Evolutionary conservation across 2,797 vertebrate species (phyloP).

Genomic region (Pitangus sulphuratus): DNA sequence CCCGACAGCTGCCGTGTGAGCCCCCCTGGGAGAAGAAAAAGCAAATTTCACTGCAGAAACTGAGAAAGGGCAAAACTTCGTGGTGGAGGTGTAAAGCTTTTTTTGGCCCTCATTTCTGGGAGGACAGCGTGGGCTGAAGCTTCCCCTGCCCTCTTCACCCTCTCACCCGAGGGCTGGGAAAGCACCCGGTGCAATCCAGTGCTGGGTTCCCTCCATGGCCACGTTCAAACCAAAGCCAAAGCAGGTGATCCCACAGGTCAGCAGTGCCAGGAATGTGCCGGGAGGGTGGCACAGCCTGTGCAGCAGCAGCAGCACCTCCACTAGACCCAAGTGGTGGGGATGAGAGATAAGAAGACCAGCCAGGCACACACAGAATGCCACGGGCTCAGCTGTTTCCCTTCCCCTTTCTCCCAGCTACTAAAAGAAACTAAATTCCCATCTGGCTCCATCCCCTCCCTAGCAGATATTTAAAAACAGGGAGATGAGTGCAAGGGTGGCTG

Average conservation of each 20-base stretch:
- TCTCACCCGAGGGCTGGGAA: background rate
- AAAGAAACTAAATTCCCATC: background rate
- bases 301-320: background rate
- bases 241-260: accelerated
- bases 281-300: background rate
- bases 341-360: accelerated
- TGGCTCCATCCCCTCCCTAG: background rate
- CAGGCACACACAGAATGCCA: accelerated
- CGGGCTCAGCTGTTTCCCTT: background rate
- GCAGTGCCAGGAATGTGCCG: accelerated
- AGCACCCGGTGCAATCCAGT: background rate
- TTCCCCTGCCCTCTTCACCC: background rate
- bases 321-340: background rate
- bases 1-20: background rate
- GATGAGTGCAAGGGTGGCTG: accelerated
- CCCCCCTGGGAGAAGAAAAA: background rate
- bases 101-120: background rate
- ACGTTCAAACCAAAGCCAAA: background rate
- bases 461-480: background rate
- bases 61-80: accelerated
- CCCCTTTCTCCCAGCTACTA: background rate
- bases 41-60: background rate
- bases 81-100: background rate
- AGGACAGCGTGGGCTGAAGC: background rate
- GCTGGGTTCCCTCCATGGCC: background rate